These are phyloP conservation scores for Enteromius anoplus DNA, from an alignment of 2,797 vertebrate genomes.

Conservation along the genomic window DNA sequence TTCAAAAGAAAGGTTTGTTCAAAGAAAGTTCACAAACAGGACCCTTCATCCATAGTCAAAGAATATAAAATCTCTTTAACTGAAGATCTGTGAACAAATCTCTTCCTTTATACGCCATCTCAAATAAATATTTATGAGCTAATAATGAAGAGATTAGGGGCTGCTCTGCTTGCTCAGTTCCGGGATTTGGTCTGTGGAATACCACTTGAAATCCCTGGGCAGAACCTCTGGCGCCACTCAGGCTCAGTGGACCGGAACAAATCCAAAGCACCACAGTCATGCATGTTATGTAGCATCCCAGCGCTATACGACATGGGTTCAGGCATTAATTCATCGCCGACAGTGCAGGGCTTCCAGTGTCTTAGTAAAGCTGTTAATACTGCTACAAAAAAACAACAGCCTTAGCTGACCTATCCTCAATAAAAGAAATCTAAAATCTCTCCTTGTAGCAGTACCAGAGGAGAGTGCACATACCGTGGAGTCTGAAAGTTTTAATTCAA, in stretches of 20 bases:
- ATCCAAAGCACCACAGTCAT: constrained; percentile 71
- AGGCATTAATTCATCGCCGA: constrained; percentile 58
- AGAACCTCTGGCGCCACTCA: constrained; percentile 65
- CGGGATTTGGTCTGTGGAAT: constrained; percentile 43
- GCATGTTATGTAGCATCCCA: constrained; percentile 63
- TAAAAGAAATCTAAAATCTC: constrained; percentile 57
- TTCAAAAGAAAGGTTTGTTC: not conserved
- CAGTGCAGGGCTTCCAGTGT: constrained; percentile 63
- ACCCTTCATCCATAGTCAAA: constrained; percentile 33
- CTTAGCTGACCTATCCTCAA: constrained; percentile 54
- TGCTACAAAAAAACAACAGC: constrained; percentile 66
- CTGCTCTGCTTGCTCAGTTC: constrained; percentile 49
- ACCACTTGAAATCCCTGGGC: constrained; percentile 70
- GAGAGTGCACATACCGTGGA: not conserved
- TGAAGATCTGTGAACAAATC: constrained; percentile 33
- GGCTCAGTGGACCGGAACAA: constrained; percentile 76
- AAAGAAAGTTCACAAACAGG: constrained; percentile 33
- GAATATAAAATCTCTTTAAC: constrained; percentile 35
- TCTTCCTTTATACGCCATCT: not conserved
- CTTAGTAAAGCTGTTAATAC: constrained; percentile 71
- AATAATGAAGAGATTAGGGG: constrained; percentile 58
- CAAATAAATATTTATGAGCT: constrained; percentile 49
- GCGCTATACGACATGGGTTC: constrained; percentile 17
- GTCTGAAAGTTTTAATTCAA: constrained; percentile 6
- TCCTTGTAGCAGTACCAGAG: not conserved